Conservation (phyloP, 1,140 invertebrate species). For the Drosophila watanabei region DNA sequence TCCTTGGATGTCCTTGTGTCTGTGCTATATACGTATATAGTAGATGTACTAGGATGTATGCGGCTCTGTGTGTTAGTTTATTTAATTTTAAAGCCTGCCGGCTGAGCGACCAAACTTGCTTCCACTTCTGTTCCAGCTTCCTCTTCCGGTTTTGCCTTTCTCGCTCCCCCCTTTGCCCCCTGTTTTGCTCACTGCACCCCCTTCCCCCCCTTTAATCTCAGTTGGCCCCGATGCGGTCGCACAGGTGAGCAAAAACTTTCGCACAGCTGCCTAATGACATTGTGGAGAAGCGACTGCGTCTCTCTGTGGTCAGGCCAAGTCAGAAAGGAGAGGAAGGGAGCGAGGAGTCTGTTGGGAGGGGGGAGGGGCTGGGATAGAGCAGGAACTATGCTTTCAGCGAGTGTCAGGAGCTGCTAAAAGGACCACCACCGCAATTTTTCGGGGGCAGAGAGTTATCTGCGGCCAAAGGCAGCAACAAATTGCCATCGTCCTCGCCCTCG, state of each 20-base stretch:
- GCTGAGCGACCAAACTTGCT: slow-evolving; percentile 38
- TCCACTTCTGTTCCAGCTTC: slow-evolving; percentile 28
- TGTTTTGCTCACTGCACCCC: not conserved
- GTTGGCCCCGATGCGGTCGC: slow-evolving; percentile 18
- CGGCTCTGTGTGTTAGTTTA: slow-evolving; percentile 59
- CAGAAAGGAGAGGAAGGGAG: not conserved
- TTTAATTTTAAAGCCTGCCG: slow-evolving; percentile 70
- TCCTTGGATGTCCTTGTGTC: slow-evolving; percentile 38
- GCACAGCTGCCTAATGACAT: slow-evolving; percentile 60
- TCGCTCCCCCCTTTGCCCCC: not conserved
- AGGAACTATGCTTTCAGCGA: slow-evolving; percentile 34
- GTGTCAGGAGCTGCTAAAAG: slow-evolving; percentile 23
- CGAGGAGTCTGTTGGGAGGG: not conserved
- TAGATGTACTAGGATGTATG: not conserved
- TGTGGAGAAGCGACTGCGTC: slow-evolving; percentile 44
- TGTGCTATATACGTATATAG: not conserved
- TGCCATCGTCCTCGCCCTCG: slow-evolving; percentile 3
- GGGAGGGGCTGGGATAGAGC: too few relatives aligned
- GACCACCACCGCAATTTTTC: slow-evolving; percentile 12
- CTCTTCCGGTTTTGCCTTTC: slow-evolving; percentile 4
- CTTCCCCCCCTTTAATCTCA: slow-evolving; percentile 2
- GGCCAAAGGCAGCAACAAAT: slow-evolving; percentile 35
- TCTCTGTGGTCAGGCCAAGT: slow-evolving; percentile 44
- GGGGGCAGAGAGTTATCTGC: slow-evolving; percentile 15
- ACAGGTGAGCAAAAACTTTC: slow-evolving; percentile 59